These are phyloP conservation scores for Nycteola revayana DNA, from an alignment of 2,888 invertebrate genomes.

Conservation along the genomic window DNA sequence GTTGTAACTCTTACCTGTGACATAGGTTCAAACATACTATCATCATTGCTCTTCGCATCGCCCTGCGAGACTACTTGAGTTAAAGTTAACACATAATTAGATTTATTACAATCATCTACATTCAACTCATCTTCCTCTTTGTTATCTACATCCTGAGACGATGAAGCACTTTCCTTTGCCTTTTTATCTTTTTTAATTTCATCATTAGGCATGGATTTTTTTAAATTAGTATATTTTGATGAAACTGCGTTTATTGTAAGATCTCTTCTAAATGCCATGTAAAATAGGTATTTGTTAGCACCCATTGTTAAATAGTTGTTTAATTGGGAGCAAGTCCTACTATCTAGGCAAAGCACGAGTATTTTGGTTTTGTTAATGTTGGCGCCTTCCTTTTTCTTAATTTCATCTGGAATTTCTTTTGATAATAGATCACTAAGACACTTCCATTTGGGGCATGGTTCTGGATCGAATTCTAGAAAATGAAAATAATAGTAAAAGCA, in stretches of 20 bases:
- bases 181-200: constrained; percentile 33
- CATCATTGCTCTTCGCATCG: constrained; percentile 41
- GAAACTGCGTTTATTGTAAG: constrained; percentile 81
- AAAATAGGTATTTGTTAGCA: constrained; percentile 83
- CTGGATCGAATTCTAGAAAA: constrained; percentile 87
- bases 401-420: constrained; percentile 90
- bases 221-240: constrained; percentile 68
- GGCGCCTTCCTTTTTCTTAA: constrained; percentile 70
- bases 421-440: constrained; percentile 90
- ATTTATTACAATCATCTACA: constrained; percentile 78
- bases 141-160: constrained; percentile 23
- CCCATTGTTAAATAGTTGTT: constrained; percentile 86
- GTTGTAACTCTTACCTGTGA: constrained; percentile 81
- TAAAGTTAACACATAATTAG: constrained; percentile 87
- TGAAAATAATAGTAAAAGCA: no score
- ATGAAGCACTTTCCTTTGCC: constrained; percentile 25
- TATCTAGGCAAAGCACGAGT: constrained; percentile 92
- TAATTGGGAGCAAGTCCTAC: constrained; percentile 90
- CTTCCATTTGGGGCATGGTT: constrained; percentile 95
- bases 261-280: constrained; percentile 82
- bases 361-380: constrained; percentile 83
- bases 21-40: constrained; percentile 82
- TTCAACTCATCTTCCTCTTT: constrained; percentile 43
- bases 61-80: constrained; percentile 72
- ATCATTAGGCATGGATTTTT: constrained; percentile 36